These are phyloP conservation scores for Temnothorax ravouxi DNA, from an alignment of 2,888 invertebrate genomes.

Conservation along the genomic window DNA sequence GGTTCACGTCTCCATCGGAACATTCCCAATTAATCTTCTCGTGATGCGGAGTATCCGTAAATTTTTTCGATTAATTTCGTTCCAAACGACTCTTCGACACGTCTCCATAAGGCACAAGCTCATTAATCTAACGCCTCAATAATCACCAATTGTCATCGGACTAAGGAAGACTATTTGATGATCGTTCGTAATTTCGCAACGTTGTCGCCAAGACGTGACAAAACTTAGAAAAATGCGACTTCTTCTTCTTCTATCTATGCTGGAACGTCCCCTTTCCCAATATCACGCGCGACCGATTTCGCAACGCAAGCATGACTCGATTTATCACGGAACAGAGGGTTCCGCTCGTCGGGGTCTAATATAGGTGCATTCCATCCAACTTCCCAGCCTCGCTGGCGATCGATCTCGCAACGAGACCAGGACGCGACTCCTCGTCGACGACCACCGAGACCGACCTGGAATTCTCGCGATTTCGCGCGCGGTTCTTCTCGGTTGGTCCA, in stretches of 20 bases:
- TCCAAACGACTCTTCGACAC: not conserved
- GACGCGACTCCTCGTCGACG: not conserved
- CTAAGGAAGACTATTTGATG: not conserved
- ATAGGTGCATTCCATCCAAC: conserved; percentile 2
- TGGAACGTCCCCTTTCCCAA: conserved; percentile 15
- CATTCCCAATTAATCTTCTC: conserved; percentile 15
- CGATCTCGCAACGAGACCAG: conserved; percentile 15
- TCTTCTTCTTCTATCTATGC: not conserved
- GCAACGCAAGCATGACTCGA: conserved; percentile 26
- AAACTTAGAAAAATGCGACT: not conserved
- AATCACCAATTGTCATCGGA: too few species aligned
- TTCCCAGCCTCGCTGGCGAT: conserved; percentile 4
- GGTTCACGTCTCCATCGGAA: not conserved
- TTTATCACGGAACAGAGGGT: conserved; percentile 10
- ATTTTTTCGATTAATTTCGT: not conserved
- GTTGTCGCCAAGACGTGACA: not conserved
- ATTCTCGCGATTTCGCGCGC: not conserved
- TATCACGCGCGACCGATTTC: conserved; percentile 26
- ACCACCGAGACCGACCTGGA: conserved; percentile 6
- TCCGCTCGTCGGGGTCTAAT: not conserved
- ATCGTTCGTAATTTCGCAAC: not conserved
- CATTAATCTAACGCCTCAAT: not conserved
- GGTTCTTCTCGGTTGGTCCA: not conserved
- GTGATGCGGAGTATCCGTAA: not conserved
- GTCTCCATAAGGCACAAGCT: not conserved